These are phyloP conservation scores for Macquaria australasica DNA, from an alignment of 2,113 vertebrate genomes.

Conservation along the genomic window DNA sequence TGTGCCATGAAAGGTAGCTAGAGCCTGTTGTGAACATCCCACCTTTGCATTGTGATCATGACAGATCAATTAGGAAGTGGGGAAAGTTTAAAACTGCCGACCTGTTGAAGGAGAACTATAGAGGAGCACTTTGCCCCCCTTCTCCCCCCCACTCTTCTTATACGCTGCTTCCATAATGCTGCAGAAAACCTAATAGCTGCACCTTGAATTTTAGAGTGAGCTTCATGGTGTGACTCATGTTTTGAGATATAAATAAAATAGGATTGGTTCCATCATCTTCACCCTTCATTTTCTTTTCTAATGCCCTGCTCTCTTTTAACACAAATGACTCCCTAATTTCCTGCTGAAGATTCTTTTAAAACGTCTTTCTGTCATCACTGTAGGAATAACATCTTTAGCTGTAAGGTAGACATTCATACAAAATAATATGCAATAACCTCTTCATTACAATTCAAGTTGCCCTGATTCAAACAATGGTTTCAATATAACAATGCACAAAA, in stretches of 20 bases:
- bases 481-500: not conserved
- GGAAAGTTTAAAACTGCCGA: slow-evolving; percentile 16
- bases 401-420: not conserved
- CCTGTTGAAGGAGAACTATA: slow-evolving; percentile 29
- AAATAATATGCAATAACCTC: not conserved
- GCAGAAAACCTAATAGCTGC: slow-evolving; percentile 2
- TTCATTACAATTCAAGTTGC: not conserved
- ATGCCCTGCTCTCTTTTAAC: slow-evolving; percentile 8
- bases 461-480: not conserved
- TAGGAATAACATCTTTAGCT: not conserved
- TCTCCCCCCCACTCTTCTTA: not conserved
- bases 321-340: not conserved
- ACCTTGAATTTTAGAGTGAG: slow-evolving; percentile 14
- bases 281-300: not conserved
- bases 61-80: slow-evolving; percentile 54
- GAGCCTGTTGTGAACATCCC: slow-evolving; percentile 28
- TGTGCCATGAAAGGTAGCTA: not conserved
- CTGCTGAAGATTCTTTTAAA: not conserved
- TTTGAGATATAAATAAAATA: slow-evolving; percentile 4
- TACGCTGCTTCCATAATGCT: not conserved
- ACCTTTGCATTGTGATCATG: slow-evolving; percentile 43
- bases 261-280: slow-evolving; percentile 14
- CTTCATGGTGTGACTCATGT: slow-evolving; percentile 6
- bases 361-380: not conserved
- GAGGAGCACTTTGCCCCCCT: not conserved